Conservation (phyloP, 2,113 vertebrate genomes). For the Macquaria australasica region DNA sequence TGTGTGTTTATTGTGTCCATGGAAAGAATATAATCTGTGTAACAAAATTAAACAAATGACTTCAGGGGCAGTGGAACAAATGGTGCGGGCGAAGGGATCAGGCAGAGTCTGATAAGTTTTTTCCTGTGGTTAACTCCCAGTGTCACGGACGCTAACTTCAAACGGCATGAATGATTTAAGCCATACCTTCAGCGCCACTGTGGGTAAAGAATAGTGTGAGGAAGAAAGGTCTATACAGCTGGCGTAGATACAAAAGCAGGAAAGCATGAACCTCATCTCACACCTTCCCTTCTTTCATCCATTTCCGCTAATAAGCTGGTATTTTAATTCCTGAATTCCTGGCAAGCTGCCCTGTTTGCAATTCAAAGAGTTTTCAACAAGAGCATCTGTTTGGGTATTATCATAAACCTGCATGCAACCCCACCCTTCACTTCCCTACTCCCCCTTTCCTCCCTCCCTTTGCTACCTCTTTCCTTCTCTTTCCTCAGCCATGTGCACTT, state of each 20-base stretch:
- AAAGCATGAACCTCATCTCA: slow-evolving; percentile 79
- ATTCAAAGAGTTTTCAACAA: slow-evolving; percentile 81
- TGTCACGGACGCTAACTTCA: slow-evolving; percentile 72
- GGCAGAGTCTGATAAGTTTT: slow-evolving; percentile 73
- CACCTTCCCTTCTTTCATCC: slow-evolving; percentile 80
- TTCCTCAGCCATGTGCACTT: slow-evolving; percentile 62
- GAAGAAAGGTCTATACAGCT: slow-evolving; percentile 70
- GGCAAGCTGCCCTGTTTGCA: slow-evolving; percentile 58
- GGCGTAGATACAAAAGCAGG: slow-evolving; percentile 78
- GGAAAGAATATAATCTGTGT: slow-evolving; percentile 75
- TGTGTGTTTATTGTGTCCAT: slow-evolving; percentile 65
- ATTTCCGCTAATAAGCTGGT: slow-evolving; percentile 69
- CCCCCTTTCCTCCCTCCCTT: slow-evolving; percentile 37
- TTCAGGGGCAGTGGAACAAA: slow-evolving; percentile 75
- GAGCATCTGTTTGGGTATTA: slow-evolving; percentile 84
- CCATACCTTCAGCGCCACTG: slow-evolving; percentile 46
- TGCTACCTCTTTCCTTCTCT: slow-evolving; percentile 51
- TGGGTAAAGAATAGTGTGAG: slow-evolving; percentile 63
- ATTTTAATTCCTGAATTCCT: slow-evolving; percentile 78
- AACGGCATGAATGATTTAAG: slow-evolving; percentile 66
- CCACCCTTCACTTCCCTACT: slow-evolving; percentile 55
- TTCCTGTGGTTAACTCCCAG: slow-evolving; percentile 65
- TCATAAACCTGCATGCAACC: slow-evolving; percentile 77
- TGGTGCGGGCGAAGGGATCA: slow-evolving; percentile 55
- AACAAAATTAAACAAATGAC: slow-evolving; percentile 80